Evolutionary conservation across 1,140 invertebrate genomes (phyloP), one percentile per base, ranked within the genome.

Genomic region (Mactra quadrangularis): DNA sequence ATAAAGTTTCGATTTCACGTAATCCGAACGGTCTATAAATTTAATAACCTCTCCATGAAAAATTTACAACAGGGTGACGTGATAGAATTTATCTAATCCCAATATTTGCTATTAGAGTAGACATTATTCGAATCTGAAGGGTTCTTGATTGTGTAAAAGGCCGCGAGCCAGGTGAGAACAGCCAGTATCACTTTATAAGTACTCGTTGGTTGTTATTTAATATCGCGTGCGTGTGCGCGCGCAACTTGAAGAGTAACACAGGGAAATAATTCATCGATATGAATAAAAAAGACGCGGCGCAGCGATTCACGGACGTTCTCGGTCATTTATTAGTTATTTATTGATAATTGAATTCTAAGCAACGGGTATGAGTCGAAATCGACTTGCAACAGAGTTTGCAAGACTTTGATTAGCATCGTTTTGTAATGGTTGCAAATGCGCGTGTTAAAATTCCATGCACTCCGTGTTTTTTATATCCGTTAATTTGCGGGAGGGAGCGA

Each of bases 161-260:
- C 22, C 74, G 33, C 41, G 15, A 22, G 57, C 41, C 74, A 76
- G 74, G 74, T 76, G 74, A 76, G 74, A 76, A 76, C 29, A 33
- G n/a, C 38, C 59, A 25, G 41, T 76, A 76, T 62, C 55, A 45
- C 4, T 57, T 62, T 29, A 50, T 76, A 76, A 76, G 74, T 62
- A 60, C 55, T 60, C 62, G 57, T 76, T 76, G 62, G 74, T 76
- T 76, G 74, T 76, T 76, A 76, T 76, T 76, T 76, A 76, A 76
- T 76, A 55, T 60, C 74, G 74, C 74, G 74, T 76, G 74, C 59
- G 74, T 47, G 57, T 76, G 74, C 74, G 74, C 71, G 71, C 74
- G 55, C 55, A 76, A 29, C 47, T 52, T 55, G 6, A 41, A 41
- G 59, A 76, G 74, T 45, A n/a, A n/a, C n/a, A 57, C 59, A 45